phyloP scores from a whole-genome alignment of 1,140 invertebrate species.

The Anagrus nilaparvatae region DNA sequence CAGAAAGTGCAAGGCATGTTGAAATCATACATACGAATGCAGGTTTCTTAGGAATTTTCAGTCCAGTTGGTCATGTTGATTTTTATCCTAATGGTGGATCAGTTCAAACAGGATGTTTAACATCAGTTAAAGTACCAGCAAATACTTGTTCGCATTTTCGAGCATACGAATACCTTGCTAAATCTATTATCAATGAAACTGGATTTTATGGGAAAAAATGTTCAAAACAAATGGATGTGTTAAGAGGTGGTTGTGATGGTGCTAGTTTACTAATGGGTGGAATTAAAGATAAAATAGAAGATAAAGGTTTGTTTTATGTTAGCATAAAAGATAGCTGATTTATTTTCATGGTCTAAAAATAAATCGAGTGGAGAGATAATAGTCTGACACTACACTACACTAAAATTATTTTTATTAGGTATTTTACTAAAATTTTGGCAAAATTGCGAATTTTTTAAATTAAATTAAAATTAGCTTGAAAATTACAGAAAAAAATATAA shows the following conservation, averaged over 20 bases:
- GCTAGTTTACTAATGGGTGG: slow-evolving; percentile 4
- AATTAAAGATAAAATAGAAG: not conserved
- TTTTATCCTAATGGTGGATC: slow-evolving; percentile 55
- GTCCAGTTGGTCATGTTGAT: slow-evolving; percentile 44
- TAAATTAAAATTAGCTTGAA: too few species aligned
- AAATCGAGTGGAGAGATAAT: too few species aligned
- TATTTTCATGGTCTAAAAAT: too few species aligned
- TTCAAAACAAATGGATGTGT: not conserved
- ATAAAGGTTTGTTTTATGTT: too few species aligned
- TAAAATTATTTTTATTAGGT: too few species aligned
- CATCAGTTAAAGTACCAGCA: slow-evolving; percentile 8
- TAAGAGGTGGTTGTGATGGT: slow-evolving; percentile 2
- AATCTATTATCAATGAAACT: slow-evolving; percentile 15
- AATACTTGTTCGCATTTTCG: slow-evolving; percentile 22
- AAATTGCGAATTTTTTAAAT: too few species aligned
- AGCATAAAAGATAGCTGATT: too few species aligned
- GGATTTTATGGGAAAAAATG: slow-evolving; percentile 24
- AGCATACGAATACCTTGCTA: slow-evolving; percentile 19
- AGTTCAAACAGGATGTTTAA: slow-evolving; percentile 56
- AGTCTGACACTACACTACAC: too few species aligned
- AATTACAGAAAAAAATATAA: too few species aligned
- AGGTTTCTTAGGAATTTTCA: slow-evolving; percentile 42
- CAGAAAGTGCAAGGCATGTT: slow-evolving; percentile 51
- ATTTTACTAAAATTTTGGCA: too few species aligned
- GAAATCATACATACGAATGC: slow-evolving; percentile 62